Evolutionary conservation across 2,113 vertebrate species (phyloP).

Genomic region (Psephotus haematonotus): DNA sequence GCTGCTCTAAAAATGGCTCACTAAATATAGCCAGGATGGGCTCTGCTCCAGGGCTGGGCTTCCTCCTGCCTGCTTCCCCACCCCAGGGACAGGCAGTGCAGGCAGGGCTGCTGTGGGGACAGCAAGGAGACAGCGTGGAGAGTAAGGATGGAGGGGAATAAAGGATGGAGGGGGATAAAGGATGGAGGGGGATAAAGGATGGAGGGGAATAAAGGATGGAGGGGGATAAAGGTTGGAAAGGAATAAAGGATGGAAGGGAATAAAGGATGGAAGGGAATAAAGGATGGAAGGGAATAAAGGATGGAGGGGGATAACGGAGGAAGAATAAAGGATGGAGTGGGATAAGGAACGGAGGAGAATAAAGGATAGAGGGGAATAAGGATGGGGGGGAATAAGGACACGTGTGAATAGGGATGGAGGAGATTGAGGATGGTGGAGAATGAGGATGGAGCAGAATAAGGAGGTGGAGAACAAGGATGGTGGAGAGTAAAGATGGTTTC

Average conservation of each 20-base stretch:
- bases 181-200: too few species aligned
- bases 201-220: too few species aligned
- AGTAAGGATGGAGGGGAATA: background rate
- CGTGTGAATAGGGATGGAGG: background rate
- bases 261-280: too few species aligned
- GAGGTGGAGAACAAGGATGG: background rate
- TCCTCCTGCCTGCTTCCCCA: background rate
- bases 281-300: too few species aligned
- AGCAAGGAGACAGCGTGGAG: background rate
- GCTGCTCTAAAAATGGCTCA: constrained; percentile 33
- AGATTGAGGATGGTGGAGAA: too few species aligned
- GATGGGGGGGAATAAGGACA: background rate
- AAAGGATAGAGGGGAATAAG: too few species aligned
- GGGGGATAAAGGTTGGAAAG: too few species aligned
- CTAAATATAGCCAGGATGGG: constrained; percentile 38
- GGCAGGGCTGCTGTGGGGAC: background rate
- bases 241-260: too few species aligned
- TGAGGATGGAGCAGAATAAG: background rate
- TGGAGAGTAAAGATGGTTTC: background rate
- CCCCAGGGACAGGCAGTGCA: background rate
- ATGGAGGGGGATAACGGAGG: too few species aligned
- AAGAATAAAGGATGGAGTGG: too few species aligned
- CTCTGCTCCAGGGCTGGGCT: background rate
- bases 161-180: too few species aligned
- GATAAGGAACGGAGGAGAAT: too few species aligned